Base-by-base conservation (phyloP, 2,888 invertebrate genomes). In the Arctia plantaginis region DNA sequence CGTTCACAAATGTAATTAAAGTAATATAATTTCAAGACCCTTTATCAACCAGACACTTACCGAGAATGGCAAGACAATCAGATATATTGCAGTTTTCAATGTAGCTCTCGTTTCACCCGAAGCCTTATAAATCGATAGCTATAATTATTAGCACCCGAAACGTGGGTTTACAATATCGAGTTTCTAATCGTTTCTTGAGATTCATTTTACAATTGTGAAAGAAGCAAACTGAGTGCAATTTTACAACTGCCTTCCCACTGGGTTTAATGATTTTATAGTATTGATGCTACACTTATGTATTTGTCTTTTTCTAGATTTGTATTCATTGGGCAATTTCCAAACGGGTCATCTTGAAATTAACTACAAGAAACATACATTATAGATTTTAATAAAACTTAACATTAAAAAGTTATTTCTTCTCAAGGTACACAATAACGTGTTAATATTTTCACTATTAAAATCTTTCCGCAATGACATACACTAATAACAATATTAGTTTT, bases 121-220 rank as follows among this genome's bases (percentile, higher is more conserved):
- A 83, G 82, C 74, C 55, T 77, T 72, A 55, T 70, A 73, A 75
- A 77, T 72, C 70, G 77, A 81, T 77, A 78, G 72, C 77, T 80
- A 83, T 84, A 85, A 84, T 84, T 85, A 84, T 82, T 85, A 84
- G 80, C 76, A 79, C 82, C 85, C 80, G 70, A 85, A 84, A 80
- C 79, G 85, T 80, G 78, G 83, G 80, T 71, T 79, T 75, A 81
- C 77, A 73, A 76, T 83, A 82, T 81, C 74, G 47, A 74, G 72
- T 85, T 82, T 85, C 82, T 83, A 80, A 85, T 84, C 85, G 75
- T 78, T 76, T 76, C 59, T 47, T 74, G 72, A 75, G 77, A 82
- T 82, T 80, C 79, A 82, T 82, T 83, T 83, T 79, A 80, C 79
- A 77, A 80, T 84, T 83, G 82, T 82, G 85, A 85, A 84, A 85